phyloP scores from a whole-genome alignment of 2,888 invertebrate genomes.

The Macaria liturata region DNA sequence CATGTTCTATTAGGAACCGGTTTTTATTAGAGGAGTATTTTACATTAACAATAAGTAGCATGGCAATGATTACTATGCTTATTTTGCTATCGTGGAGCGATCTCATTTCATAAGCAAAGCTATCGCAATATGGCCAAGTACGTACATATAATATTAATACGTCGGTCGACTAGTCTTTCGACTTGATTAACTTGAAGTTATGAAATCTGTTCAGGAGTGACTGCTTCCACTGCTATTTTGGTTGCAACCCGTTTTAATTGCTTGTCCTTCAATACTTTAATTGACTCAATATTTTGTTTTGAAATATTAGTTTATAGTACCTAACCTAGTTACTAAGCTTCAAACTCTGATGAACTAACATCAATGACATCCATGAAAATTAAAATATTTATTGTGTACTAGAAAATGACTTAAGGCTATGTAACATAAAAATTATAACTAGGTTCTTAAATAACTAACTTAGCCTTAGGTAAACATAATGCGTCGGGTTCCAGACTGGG shows the following conservation, averaged over 20 bases:
- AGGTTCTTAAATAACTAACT: no score
- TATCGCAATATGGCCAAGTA: slow-evolving; percentile 50
- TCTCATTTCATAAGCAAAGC: slow-evolving; percentile 53
- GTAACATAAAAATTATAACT: no score
- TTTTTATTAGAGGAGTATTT: no score
- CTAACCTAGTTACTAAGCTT: no score
- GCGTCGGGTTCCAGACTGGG: no score
- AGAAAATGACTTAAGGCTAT: no score
- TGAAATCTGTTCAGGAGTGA: slow-evolving; percentile 39
- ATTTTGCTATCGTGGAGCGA: slow-evolving; percentile 45
- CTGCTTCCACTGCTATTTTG: slow-evolving; percentile 30
- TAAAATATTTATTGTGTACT: no score
- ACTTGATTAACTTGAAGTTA: slow-evolving; percentile 31
- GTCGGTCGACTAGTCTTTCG: slow-evolving; percentile 39
- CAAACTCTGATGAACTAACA: no score
- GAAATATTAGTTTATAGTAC: no score
- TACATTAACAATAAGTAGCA: neutral
- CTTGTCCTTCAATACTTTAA: slow-evolving; percentile 38
- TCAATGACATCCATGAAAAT: no score
- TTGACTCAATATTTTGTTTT: slow-evolving; percentile 7
- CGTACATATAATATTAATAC: slow-evolving; percentile 41
- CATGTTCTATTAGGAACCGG: no score
- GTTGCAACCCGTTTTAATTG: slow-evolving; percentile 24
- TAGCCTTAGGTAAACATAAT: no score
- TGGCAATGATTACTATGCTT: slow-evolving; percentile 24